Base-by-base conservation (phyloP, 2,113 vertebrate genomes). In the Pleuronectes platessa region DNA sequence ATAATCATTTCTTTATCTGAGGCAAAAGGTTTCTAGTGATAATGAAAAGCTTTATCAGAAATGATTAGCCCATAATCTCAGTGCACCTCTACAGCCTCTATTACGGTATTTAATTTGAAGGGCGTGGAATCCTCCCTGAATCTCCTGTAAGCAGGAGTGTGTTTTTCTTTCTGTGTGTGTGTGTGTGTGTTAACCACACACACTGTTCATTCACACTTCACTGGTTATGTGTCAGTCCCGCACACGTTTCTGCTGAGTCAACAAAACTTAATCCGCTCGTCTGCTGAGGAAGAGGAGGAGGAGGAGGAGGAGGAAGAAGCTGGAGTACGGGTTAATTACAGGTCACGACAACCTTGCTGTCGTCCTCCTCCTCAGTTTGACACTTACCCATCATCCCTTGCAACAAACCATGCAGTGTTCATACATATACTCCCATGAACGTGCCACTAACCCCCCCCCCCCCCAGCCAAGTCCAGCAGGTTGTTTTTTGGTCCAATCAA, bases 161-260 rank as follows among this genome's bases (percentile, higher is more conserved):
- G 54, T 40, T 42, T 13, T 2, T 20, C 17, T n/a, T 18, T 62
- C 24, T 20, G 13, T 31, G 23, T 14, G 54, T 40, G 59, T 5
- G 17, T 31, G 27, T 9, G 5, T 5, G 17, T 55, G 71, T 13
- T 31, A 6, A 31, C 31, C 6, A 31, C 31, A 31, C 31, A 7
- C 31, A 31, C 31, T 1, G 21, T 68, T 83, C 77, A 74, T 82
- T 85, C 83, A 85, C 83, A 78, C 83, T 67, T 74, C 5, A 35
- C 35, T 56, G 62, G 60, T 83, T 82, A 51, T 63, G 20, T 11
- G 68, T 74, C 67, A 72, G 45, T 18, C n/a, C 62, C 47, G 13
- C 23, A 2, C 66, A 64, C 3, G 56, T 69, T 60, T n/a, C 40
- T 71, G 85, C 83, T 83, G 81, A 90, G 82, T 90, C 86, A 85